A percentile compares a stretch with the other conserved stretches of the same genome.
Conservation (phyloP, 37 sponge, comb jelly and placozoan genomes). For the Oopsacas minuta region DNA sequence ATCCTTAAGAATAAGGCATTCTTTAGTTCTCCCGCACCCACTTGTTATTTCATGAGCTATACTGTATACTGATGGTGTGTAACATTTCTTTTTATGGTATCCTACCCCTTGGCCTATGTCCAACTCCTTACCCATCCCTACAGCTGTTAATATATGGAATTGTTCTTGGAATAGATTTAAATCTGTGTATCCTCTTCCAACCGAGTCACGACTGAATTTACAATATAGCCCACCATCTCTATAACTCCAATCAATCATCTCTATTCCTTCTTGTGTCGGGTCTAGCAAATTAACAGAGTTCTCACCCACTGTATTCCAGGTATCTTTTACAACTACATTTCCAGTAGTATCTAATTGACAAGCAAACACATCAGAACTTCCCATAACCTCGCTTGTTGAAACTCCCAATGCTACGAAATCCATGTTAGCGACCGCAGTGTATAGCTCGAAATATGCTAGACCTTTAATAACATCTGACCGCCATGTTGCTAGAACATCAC, state of each 20-base stretch:
- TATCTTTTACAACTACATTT: not conserved
- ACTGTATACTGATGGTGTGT: not conserved
- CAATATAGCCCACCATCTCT: not conserved
- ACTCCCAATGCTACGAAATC: not conserved
- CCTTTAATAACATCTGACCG: not conserved
- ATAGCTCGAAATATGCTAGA: not conserved
- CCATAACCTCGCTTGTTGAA: not conserved
- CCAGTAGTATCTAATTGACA: not conserved
- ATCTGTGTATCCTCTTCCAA: not conserved
- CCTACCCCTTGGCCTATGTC: not conserved
- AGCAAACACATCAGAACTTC: not conserved
- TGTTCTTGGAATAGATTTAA: not conserved
- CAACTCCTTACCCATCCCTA: not conserved
- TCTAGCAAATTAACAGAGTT: not conserved
- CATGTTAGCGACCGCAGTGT: not conserved
- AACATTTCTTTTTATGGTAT: not conserved
- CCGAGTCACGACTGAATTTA: not conserved
- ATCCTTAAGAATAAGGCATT: not conserved
- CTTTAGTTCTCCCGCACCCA: not conserved
- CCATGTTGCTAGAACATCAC: not conserved
- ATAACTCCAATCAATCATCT: not conserved
- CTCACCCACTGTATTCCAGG: not conserved
- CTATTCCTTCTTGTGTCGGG: not conserved
- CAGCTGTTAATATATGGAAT: not conserved
- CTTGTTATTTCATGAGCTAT: not conserved